These are phyloP conservation scores for Antechinus flavipes DNA, from an alignment of 2,113 vertebrate species.

Conservation along the genomic window DNA sequence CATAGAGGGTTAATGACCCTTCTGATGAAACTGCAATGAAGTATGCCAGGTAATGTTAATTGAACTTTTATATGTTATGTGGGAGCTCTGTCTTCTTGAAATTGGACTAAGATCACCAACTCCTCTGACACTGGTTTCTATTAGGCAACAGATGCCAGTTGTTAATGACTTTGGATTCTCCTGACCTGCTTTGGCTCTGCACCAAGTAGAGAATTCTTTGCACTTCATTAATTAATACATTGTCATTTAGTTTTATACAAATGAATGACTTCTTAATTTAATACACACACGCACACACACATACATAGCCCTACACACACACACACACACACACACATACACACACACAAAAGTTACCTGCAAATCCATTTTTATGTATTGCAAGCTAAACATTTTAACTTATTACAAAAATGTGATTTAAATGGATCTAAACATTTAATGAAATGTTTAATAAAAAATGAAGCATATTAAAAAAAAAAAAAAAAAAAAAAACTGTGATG, in stretches of 20 bases:
- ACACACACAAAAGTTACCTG: no score
- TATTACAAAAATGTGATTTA: neutral
- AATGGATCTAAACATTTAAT: neutral
- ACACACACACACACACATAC: no score
- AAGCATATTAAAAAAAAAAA: neutral
- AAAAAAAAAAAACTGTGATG: neutral
- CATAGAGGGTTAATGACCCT: neutral
- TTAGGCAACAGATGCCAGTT: neutral
- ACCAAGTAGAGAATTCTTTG: neutral
- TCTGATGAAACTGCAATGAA: neutral
- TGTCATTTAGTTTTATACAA: neutral
- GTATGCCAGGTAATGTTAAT: neutral
- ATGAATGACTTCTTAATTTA: neutral
- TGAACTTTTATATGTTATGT: neutral
- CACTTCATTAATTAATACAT: neutral
- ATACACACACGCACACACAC: neutral
- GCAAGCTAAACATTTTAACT: neutral
- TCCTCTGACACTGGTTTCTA: neutral
- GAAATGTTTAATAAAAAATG: neutral
- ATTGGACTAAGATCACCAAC: neutral
- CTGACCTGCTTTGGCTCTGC: neutral
- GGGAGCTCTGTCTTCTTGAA: neutral
- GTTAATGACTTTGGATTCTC: conserved; percentile 1
- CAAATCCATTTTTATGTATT: conserved; percentile 5
- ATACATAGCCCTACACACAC: no score